phyloP scores from a whole-genome alignment of 2,888 invertebrate species.

The Molanna angustata region DNA sequence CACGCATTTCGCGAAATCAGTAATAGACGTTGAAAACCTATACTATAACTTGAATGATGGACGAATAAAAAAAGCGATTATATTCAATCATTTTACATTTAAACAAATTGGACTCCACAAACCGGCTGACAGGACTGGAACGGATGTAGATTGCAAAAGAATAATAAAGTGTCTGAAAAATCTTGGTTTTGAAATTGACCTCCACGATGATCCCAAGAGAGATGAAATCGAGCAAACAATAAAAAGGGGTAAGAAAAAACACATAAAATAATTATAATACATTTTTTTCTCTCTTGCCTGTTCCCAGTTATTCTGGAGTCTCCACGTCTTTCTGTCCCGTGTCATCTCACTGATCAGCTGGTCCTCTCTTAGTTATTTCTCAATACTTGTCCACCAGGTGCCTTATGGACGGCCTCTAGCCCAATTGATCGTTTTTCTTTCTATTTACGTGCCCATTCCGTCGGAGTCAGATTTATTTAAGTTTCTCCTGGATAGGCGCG shows the following conservation, averaged over 20 bases:
- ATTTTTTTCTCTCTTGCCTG: too few species aligned
- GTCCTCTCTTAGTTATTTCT: too few species aligned
- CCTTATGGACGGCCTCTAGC: too few species aligned
- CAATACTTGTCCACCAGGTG: too few species aligned
- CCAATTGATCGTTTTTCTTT: too few species aligned
- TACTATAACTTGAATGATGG: neutral
- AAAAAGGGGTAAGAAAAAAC: slow-evolving; percentile 1
- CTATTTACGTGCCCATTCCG: too few species aligned
- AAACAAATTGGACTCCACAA: neutral
- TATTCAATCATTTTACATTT: slow-evolving; percentile 10
- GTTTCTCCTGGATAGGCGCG: too few species aligned
- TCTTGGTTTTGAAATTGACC: slow-evolving; percentile 1
- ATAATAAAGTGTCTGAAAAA: slow-evolving; percentile 5
- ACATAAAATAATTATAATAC: too few species aligned
- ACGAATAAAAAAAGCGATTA: slow-evolving; percentile 1
- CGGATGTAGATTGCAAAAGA: neutral
- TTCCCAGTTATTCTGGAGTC: too few species aligned
- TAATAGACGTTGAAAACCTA: neutral
- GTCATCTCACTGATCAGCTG: too few species aligned
- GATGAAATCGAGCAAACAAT: slow-evolving; percentile 1
- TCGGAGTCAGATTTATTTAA: too few species aligned
- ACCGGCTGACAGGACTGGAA: neutral
- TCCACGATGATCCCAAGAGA: neutral
- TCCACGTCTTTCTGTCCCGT: too few species aligned
- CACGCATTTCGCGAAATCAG: neutral